phyloP scores from a whole-genome alignment of 2,888 invertebrate species.

The Ischnus inquisitorius region DNA sequence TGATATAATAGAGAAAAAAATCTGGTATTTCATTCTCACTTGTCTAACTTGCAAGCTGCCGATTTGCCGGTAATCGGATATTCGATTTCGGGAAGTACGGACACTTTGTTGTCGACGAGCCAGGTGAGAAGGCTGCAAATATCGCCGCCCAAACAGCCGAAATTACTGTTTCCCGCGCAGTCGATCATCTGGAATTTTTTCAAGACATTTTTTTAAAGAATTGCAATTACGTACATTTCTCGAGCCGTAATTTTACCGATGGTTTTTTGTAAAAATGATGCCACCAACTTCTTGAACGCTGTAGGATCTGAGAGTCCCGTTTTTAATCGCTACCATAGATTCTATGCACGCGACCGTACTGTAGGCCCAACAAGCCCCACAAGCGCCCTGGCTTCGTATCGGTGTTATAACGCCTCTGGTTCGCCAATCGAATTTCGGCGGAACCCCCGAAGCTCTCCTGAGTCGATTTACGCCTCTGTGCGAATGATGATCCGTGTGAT shows the following conservation, averaged over 20 bases:
- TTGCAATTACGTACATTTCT: too few relatives aligned
- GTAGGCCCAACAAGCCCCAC: slow-evolving; percentile 96
- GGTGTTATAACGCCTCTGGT: slow-evolving; percentile 89
- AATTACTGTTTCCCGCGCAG: slow-evolving; percentile 91
- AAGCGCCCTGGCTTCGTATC: slow-evolving; percentile 90
- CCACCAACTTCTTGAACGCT: slow-evolving; percentile 90
- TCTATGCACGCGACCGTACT: slow-evolving; percentile 92
- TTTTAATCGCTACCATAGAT: slow-evolving; percentile 91
- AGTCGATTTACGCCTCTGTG: slow-evolving; percentile 63
- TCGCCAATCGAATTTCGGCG: slow-evolving; percentile 87
- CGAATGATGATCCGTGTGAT: slow-evolving; percentile 74
- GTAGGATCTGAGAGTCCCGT: slow-evolving; percentile 87
- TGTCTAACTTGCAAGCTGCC: slow-evolving; percentile 85
- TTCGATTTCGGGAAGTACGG: slow-evolving; percentile 87
- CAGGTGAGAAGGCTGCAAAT: slow-evolving; percentile 92
- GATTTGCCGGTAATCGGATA: slow-evolving; percentile 89
- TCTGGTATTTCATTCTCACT: slow-evolving; percentile 74
- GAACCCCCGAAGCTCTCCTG: slow-evolving; percentile 75
- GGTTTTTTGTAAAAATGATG: background rate
- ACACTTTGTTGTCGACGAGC: slow-evolving; percentile 88
- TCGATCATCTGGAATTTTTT: slow-evolving; percentile 89
- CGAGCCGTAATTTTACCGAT: background rate
- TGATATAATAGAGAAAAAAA: background rate
- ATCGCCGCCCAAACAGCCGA: slow-evolving; percentile 93
- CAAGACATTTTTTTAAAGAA: background rate